phyloP scores from a whole-genome alignment of 2,888 invertebrate species.

The Dynastes maya region DNA sequence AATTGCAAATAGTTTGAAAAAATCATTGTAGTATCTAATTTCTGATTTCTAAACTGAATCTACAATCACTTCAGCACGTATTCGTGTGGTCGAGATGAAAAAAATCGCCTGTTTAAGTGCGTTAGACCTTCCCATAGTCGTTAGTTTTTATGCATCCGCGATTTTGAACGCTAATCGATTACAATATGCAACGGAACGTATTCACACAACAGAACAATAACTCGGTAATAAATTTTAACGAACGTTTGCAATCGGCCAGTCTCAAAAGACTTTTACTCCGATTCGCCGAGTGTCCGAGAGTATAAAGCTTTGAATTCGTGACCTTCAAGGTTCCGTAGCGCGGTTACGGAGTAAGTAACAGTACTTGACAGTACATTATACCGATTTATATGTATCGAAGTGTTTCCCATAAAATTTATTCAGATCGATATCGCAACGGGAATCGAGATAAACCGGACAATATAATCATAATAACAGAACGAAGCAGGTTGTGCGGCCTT shows the following conservation, averaged over 20 bases:
- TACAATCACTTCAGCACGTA: not conserved
- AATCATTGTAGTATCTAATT: too few relatives aligned
- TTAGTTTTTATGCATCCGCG: slow-evolving; percentile 3
- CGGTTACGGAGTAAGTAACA: slow-evolving; percentile 30
- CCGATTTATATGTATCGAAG: slow-evolving; percentile 14
- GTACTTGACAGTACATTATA: slow-evolving; percentile 27
- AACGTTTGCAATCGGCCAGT: not conserved
- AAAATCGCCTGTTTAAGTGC: not conserved
- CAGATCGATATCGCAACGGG: slow-evolving; percentile 19
- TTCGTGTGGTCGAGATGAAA: not conserved
- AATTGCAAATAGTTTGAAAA: too few relatives aligned
- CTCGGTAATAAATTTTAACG: slow-evolving; percentile 4
- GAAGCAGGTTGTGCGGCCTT: not conserved
- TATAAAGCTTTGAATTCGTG: slow-evolving; percentile 3
- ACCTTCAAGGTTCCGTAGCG: slow-evolving; percentile 24
- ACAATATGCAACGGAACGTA: not conserved
- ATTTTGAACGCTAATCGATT: not conserved
- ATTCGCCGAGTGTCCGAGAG: not conserved
- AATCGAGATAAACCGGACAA: slow-evolving; percentile 19
- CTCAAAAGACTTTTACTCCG: not conserved
- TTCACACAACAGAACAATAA: not conserved
- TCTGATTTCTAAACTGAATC: too few relatives aligned
- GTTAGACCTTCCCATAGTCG: not conserved
- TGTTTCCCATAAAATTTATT: slow-evolving; percentile 34
- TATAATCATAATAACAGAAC: slow-evolving; percentile 32